A percentile compares a stretch with the other conserved stretches of the same genome.
These are phyloP conservation scores for Chaetodon auriga DNA, from an alignment of 2,113 vertebrate genomes.

Conservation along the genomic window DNA sequence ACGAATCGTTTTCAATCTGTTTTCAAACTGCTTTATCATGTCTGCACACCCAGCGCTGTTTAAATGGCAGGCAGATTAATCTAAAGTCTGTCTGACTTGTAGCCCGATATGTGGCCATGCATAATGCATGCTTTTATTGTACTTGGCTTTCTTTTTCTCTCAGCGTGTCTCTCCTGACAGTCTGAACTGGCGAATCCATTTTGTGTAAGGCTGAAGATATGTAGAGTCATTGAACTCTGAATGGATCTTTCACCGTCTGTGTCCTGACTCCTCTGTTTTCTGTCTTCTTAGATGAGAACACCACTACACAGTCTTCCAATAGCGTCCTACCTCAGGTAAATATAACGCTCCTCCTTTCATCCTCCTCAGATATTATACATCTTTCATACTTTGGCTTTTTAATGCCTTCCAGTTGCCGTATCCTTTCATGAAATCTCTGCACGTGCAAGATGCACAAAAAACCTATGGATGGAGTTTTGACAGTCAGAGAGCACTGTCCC, in stretches of 20 bases:
- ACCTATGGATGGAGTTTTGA: not conserved
- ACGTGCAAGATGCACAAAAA: not conserved
- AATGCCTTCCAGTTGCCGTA: not conserved
- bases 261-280: slow-evolving; percentile 7
- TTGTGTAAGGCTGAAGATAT: slow-evolving; percentile 1
- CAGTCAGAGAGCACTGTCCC: not conserved
- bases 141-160: slow-evolving; percentile 33
- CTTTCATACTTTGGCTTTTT: not conserved
- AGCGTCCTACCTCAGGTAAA: slow-evolving; percentile 85
- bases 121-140: slow-evolving; percentile 69
- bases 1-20: slow-evolving; percentile 14
- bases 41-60: not conserved
- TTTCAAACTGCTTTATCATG: slow-evolving; percentile 32
- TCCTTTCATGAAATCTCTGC: not conserved
- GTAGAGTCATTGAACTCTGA: slow-evolving; percentile 23
- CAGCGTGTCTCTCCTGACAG: slow-evolving; percentile 28
- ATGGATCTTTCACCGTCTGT: not conserved
- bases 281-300: slow-evolving; percentile 73
- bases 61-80: slow-evolving; percentile 44
- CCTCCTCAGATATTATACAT: not conserved
- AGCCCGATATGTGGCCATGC: slow-evolving; percentile 28
- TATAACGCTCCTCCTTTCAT: not conserved
- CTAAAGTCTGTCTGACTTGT: slow-evolving; percentile 26
- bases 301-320: slow-evolving; percentile 76
- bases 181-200: not conserved